Conservation (phyloP, 2,888 invertebrate genomes). For the Dryomyza anilis region DNA sequence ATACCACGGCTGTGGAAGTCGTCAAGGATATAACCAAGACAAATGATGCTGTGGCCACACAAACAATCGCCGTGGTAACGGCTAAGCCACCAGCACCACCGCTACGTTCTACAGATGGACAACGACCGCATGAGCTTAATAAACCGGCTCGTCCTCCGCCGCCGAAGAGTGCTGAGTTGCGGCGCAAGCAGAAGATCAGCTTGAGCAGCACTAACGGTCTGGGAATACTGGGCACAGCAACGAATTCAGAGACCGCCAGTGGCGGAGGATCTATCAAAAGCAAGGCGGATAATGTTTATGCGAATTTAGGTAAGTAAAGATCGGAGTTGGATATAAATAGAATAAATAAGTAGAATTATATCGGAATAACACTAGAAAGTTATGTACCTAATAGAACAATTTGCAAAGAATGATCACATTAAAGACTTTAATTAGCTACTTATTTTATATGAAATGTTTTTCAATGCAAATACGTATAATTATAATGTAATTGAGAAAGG, state of each 20-base stretch:
- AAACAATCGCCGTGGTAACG: conserved; percentile 57
- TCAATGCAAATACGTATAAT: no score
- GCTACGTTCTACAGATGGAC: conserved; percentile 62
- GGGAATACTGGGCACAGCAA: conserved; percentile 31
- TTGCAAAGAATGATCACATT: no score
- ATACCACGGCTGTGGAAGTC: conserved; percentile 81
- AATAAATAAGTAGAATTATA: not conserved
- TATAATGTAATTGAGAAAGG: no score
- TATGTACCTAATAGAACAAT: no score
- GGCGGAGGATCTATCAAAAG: conserved; percentile 55
- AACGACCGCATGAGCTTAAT: conserved; percentile 61
- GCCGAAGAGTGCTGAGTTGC: conserved; percentile 71
- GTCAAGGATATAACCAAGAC: conserved; percentile 67
- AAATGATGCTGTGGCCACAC: conserved; percentile 51
- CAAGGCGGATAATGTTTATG: conserved; percentile 73
- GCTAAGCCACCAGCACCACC: conserved; percentile 80
- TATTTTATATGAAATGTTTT: no score
- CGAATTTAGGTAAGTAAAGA: conserved; percentile 71
- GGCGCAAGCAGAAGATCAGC: conserved; percentile 66
- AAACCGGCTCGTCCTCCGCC: conserved; percentile 77
- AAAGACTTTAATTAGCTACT: no score
- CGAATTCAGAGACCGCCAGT: conserved; percentile 23
- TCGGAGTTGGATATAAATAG: not conserved
- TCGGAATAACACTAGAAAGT: no score
- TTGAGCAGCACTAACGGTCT: conserved; percentile 29